Evolutionary conservation across 2,888 invertebrate genomes (phyloP).

Genomic region (Megastigmus dorsalis): DNA sequence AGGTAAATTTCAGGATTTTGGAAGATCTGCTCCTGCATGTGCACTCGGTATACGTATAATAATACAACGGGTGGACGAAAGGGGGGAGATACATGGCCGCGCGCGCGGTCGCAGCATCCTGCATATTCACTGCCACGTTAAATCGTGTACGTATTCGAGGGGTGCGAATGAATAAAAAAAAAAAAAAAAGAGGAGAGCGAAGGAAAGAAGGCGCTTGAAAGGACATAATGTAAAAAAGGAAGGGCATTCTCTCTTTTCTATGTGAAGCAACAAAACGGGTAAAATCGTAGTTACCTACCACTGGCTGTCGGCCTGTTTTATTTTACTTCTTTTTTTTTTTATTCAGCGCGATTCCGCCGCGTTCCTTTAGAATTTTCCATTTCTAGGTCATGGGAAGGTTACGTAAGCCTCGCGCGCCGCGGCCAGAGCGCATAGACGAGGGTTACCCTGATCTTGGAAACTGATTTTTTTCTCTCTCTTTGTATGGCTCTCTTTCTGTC

Average conservation of each 20-base stretch:
- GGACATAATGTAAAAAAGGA: slow-evolving; percentile 17
- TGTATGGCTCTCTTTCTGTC: too few species aligned
- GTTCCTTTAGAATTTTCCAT: slow-evolving; percentile 67
- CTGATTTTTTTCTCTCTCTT: slow-evolving; percentile 68
- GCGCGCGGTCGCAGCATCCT: slow-evolving; percentile 65
- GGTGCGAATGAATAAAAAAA: slow-evolving; percentile 20
- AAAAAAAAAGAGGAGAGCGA: slow-evolving; percentile 11
- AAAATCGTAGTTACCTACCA: slow-evolving; percentile 40
- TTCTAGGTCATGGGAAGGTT: slow-evolving; percentile 73
- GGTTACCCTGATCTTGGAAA: slow-evolving; percentile 70
- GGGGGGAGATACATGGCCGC: slow-evolving; percentile 35
- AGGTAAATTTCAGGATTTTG: slow-evolving; percentile 73
- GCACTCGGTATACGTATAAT: slow-evolving; percentile 5
- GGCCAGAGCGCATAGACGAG: too few species aligned
- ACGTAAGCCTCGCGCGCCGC: slow-evolving; percentile 34
- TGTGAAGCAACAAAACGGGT: slow-evolving; percentile 45
- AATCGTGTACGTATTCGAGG: slow-evolving; percentile 31
- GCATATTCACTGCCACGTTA: slow-evolving; percentile 71
- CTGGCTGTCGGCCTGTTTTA: not conserved
- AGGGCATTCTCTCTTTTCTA: slow-evolving; percentile 13
- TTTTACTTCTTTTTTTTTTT: slow-evolving; percentile 61
- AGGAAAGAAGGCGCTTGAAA: slow-evolving; percentile 29
- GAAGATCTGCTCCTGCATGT: too few species aligned
- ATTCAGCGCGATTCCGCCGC: slow-evolving; percentile 66
- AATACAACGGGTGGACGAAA: slow-evolving; percentile 44